These are phyloP conservation scores for Ascaphus truei DNA, from an alignment of 2,113 vertebrate genomes.

Conservation along the genomic window DNA sequence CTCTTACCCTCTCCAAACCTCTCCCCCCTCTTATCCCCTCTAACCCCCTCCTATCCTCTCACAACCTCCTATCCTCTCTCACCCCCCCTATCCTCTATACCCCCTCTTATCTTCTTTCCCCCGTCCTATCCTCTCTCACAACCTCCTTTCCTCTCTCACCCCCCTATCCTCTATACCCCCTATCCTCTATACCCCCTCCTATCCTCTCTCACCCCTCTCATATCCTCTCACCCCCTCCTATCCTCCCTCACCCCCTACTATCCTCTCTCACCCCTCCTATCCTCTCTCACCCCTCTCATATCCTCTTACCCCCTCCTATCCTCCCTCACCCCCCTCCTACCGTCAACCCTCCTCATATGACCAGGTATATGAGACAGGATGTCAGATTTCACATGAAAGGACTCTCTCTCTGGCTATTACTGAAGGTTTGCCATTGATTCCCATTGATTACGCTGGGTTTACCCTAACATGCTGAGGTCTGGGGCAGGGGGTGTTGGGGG, in stretches of 20 bases:
- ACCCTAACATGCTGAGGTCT: slow-evolving; percentile 15
- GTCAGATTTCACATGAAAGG: slow-evolving; percentile 42
- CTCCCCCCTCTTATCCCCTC: no score
- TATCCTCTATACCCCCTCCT: neutral
- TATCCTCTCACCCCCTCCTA: neutral
- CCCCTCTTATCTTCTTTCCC: neutral
- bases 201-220: neutral
- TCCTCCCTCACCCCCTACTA: neutral
- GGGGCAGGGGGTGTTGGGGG: no score
- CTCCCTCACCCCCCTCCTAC: slow-evolving; percentile 35
- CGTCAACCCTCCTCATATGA: slow-evolving; percentile 45
- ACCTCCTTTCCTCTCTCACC: neutral
- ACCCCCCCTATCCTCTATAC: neutral
- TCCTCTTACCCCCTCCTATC: neutral
- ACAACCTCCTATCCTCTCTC: no score
- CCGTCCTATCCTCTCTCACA: neutral
- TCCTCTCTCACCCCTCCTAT: neutral
- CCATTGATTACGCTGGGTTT: slow-evolving; percentile 35
- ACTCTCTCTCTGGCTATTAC: slow-evolving; percentile 52
- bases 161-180: neutral
- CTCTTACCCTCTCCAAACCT: neutral
- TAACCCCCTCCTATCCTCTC: no score
- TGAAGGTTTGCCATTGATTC: slow-evolving; percentile 41
- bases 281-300: neutral
- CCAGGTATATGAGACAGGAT: slow-evolving; percentile 23